These are phyloP conservation scores for Archilochus colubris DNA, from an alignment of 2,113 vertebrate genomes.

Conservation along the genomic window DNA sequence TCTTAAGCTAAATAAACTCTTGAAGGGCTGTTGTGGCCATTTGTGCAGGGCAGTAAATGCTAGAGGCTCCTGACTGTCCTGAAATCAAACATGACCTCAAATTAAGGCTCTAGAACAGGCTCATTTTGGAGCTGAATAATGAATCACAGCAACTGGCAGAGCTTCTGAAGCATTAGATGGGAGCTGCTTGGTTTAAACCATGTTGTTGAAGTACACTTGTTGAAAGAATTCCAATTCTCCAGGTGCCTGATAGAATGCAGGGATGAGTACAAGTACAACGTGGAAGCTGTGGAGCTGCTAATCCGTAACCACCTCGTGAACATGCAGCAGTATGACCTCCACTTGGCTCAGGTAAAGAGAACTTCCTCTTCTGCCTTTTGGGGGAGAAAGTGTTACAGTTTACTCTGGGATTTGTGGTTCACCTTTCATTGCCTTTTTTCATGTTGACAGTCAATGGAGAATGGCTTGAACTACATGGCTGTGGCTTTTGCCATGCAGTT, in stretches of 20 bases:
- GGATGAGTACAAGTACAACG: constrained; percentile 98
- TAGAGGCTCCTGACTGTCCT: neutral
- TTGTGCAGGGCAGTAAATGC: neutral
- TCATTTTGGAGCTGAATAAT: neutral
- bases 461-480: constrained; percentile 98
- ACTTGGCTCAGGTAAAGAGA: constrained; percentile 91
- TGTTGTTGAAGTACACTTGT: neutral
- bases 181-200: neutral
- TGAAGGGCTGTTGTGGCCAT: neutral
- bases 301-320: constrained; percentile 97
- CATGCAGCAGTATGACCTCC: constrained; percentile 98
- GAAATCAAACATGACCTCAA: neutral
- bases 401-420: neutral
- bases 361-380: neutral
- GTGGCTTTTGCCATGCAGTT: constrained; percentile 99
- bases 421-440: constrained; percentile 19
- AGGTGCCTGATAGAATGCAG: constrained; percentile 98
- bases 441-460: constrained; percentile 92
- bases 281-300: constrained; percentile 95
- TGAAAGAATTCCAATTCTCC: neutral
- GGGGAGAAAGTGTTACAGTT: neutral
- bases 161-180: neutral
- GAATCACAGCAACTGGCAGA: neutral
- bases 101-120: neutral
- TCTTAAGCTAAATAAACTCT: neutral